Evolutionary conservation across 1,140 invertebrate genomes (phyloP).

Genomic region (Drosophila repleta): DNA sequence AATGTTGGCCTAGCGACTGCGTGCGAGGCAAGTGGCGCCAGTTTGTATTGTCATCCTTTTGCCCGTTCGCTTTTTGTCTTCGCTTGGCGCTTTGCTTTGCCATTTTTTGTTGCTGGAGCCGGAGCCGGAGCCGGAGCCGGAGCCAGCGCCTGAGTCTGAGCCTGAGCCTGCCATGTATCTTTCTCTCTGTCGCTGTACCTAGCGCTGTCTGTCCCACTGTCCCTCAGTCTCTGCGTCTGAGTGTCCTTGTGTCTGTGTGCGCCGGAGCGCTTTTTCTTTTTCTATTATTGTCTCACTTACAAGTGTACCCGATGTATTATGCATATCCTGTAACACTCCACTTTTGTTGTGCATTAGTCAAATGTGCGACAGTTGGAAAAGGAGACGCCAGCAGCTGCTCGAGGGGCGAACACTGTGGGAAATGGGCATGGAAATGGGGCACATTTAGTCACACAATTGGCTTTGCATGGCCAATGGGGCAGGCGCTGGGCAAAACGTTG

Average conservation of each 20-base stretch:
- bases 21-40: conserved; percentile 73
- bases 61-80: conserved; percentile 48
- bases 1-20: conserved; percentile 74
- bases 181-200: conserved; percentile 20
- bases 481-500: conserved; percentile 17
- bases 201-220: conserved; percentile 27
- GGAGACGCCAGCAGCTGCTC: conserved; percentile 35
- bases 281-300: conserved; percentile 83
- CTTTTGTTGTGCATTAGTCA: conserved; percentile 82
- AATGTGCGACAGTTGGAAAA: conserved; percentile 78
- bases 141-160: not conserved
- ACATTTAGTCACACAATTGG: conserved; percentile 76
- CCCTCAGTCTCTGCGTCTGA: not conserved
- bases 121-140: not conserved
- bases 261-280: conserved; percentile 69
- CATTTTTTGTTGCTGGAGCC: conserved; percentile 7
- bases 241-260: conserved; percentile 38
- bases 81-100: conserved; percentile 40
- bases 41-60: conserved; percentile 81
- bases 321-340: conserved; percentile 82
- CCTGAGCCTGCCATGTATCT: conserved; percentile 31
- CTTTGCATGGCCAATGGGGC: conserved; percentile 45
- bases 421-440: conserved; percentile 50
- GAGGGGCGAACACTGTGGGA: conserved; percentile 8
- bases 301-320: conserved; percentile 82